These are phyloP conservation scores for Thripadectes ignobilis DNA, from an alignment of 2,797 vertebrate species.

Conservation along the genomic window DNA sequence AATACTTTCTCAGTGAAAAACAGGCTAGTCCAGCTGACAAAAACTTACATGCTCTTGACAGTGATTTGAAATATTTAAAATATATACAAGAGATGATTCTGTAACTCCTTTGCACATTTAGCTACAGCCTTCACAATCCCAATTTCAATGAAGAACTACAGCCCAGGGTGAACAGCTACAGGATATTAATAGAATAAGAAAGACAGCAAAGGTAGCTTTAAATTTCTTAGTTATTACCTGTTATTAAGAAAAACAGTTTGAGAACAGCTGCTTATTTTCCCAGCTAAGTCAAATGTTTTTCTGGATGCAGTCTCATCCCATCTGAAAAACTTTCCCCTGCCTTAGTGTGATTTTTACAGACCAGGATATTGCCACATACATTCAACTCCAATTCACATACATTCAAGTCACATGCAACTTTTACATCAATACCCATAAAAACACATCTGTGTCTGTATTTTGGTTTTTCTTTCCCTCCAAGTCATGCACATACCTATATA, in stretches of 20 bases:
- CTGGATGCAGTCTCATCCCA: background rate
- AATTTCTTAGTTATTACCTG: constrained; percentile 12
- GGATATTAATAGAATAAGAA: constrained; percentile 50
- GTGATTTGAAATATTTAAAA: background rate
- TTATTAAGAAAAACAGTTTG: background rate
- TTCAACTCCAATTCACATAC: background rate
- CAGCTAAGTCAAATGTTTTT: background rate
- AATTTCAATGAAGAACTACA: background rate
- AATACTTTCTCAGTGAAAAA: background rate
- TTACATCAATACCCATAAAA: background rate
- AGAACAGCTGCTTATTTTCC: background rate
- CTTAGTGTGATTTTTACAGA: background rate
- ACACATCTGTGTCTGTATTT: background rate
- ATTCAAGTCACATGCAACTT: background rate
- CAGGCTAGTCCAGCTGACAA: background rate
- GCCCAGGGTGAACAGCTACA: background rate
- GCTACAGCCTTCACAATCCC: background rate
- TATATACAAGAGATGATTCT: background rate
- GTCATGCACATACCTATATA: background rate
- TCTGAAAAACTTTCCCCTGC: background rate
- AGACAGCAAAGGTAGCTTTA: constrained; percentile 58
- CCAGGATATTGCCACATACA: background rate
- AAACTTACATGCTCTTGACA: background rate
- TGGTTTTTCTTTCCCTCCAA: background rate
- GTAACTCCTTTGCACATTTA: background rate